Conservation (phyloP, 1,140 invertebrate species). For the Probaryconus sp. region DNA sequence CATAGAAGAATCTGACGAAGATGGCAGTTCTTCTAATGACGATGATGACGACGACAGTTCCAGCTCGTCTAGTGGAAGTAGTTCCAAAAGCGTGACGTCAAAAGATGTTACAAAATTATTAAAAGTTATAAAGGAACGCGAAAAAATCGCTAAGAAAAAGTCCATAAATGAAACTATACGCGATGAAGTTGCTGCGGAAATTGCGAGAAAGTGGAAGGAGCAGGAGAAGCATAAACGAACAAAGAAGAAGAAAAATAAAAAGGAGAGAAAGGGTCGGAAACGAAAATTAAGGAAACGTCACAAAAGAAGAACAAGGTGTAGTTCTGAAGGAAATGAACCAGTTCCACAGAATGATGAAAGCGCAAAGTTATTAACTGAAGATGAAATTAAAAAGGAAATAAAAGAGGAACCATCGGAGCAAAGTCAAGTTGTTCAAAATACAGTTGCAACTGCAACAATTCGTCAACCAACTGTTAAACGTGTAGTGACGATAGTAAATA, state of each 20-base stretch:
- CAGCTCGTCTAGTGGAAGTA: slow-evolving; percentile 43
- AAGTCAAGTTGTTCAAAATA: neutral
- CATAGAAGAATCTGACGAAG: neutral
- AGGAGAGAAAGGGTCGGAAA: slow-evolving; percentile 63
- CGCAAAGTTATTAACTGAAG: slow-evolving; percentile 58
- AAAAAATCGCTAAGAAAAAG: slow-evolving; percentile 74
- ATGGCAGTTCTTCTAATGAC: slow-evolving; percentile 3
- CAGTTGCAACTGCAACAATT: neutral
- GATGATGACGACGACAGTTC: slow-evolving; percentile 45
- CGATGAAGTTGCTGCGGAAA: slow-evolving; percentile 74
- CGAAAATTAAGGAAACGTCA: slow-evolving; percentile 63
- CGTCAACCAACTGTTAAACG: no score
- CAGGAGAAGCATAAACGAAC: slow-evolving; percentile 64
- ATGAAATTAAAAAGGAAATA: slow-evolving; percentile 73
- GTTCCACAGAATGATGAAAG: slow-evolving; percentile 6
- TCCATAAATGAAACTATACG: slow-evolving; percentile 74
- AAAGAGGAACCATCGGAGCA: slow-evolving; percentile 67
- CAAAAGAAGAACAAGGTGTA: slow-evolving; percentile 45
- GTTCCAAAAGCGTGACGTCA: slow-evolving; percentile 53
- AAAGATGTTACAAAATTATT: slow-evolving; percentile 68
- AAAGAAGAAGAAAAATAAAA: slow-evolving; percentile 64
- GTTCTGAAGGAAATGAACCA: slow-evolving; percentile 41
- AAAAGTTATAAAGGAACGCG: slow-evolving; percentile 73
- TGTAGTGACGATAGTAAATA: no score
- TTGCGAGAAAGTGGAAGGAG: slow-evolving; percentile 71